Evolutionary conservation across 2,113 vertebrate species (phyloP).

Genomic region (Datnioides undecimradiatus): DNA sequence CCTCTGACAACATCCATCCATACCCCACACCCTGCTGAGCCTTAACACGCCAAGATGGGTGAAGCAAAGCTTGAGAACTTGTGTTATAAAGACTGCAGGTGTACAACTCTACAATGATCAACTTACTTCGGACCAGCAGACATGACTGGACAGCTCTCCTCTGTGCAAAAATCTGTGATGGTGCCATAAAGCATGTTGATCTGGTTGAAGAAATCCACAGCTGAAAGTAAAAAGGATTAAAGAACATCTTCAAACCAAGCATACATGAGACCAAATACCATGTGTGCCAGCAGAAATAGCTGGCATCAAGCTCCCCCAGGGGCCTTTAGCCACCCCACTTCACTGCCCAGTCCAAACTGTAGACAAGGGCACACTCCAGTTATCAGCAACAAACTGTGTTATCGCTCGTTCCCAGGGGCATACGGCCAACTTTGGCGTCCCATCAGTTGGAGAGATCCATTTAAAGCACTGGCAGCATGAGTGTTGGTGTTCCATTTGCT

Average conservation of each 20-base stretch:
- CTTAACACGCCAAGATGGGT: neutral
- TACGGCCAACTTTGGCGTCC: constrained; percentile 21
- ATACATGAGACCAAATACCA: neutral
- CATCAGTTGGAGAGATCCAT: constrained; percentile 30
- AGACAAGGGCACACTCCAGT: constrained; percentile 41
- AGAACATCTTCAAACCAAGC: neutral
- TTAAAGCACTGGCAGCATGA: constrained; percentile 29
- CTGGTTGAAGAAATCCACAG: constrained; percentile 98
- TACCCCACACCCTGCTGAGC: too few relatives aligned
- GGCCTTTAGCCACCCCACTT: neutral
- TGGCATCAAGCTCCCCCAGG: constrained; percentile 21
- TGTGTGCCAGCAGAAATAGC: neutral
- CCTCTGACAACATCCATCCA: neutral
- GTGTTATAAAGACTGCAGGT: neutral
- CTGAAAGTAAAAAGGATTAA: constrained; percentile 69
- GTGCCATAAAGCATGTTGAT: constrained; percentile 98
- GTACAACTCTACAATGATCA: neutral
- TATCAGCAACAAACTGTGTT: constrained; percentile 34
- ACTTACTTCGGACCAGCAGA: constrained; percentile 94
- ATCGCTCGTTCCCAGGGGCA: constrained; percentile 41
- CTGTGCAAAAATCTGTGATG: constrained; percentile 96
- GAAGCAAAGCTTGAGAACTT: neutral
- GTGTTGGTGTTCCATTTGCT: constrained; percentile 12
- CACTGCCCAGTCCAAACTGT: constrained; percentile 23
- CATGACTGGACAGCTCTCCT: constrained; percentile 93